A percentile compares a stretch with the other conserved stretches of the same genome.
Evolutionary conservation across 2,113 vertebrate genomes (phyloP).

Genomic region (Odocoileus virginianus): DNA sequence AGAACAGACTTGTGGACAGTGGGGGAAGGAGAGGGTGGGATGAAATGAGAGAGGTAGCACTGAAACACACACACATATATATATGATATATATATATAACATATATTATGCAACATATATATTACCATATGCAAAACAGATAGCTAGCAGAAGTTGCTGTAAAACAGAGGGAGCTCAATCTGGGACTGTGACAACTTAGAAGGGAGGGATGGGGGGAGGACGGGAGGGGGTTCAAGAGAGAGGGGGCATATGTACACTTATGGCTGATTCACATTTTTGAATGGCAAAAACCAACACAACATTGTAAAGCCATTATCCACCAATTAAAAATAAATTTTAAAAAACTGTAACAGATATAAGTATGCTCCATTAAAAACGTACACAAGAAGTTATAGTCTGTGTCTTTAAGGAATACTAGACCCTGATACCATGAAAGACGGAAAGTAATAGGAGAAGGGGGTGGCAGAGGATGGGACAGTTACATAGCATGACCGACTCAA

Average conservation of each 20-base stretch:
- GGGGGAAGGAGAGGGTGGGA: background rate
- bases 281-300: background rate
- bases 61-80: background rate
- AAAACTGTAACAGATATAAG: background rate
- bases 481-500: background rate
- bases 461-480: background rate
- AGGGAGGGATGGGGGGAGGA: background rate
- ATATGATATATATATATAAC: background rate
- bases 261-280: background rate
- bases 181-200: background rate
- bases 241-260: background rate
- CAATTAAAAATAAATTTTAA: background rate
- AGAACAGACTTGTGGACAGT: background rate
- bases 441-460: background rate
- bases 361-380: slow-evolving; percentile 17
- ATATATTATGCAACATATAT: background rate
- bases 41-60: no score
- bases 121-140: background rate
- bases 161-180: background rate
- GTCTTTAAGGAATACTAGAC: background rate
- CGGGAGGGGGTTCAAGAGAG: background rate
- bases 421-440: background rate
- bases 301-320: background rate
- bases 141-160: background rate
- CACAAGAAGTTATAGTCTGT: background rate